A percentile compares a stretch with the other conserved stretches of the same genome.
Conservation (phyloP, 2,113 vertebrate genomes). For the Ptilonorhynchus violaceus region DNA sequence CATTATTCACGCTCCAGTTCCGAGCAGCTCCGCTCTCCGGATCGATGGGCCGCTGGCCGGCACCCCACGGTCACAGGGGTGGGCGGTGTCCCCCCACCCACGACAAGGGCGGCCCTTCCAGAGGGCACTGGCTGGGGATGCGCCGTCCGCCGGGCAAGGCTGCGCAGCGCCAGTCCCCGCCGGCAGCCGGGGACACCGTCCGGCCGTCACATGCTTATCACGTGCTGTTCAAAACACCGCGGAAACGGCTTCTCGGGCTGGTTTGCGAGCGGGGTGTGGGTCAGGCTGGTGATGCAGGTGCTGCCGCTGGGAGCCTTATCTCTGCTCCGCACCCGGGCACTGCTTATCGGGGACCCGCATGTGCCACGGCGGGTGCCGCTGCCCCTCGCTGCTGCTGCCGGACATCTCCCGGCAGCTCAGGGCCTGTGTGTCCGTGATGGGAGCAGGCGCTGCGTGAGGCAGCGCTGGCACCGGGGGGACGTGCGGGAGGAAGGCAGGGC, state of each 20-base stretch:
- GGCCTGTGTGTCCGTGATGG: not conserved
- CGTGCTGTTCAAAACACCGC: fast-evolving
- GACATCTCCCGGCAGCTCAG: fast-evolving
- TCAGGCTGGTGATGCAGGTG: not conserved
- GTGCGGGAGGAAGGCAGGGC: fast-evolving
- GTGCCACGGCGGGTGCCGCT: not conserved
- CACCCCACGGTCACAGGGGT: not conserved
- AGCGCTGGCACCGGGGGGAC: fast-evolving
- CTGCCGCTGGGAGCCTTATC: not conserved
- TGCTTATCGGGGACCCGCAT: not conserved
- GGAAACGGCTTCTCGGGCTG: fast-evolving
- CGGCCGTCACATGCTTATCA: fast-evolving
- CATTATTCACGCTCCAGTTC: not conserved
- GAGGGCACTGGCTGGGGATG: not conserved
- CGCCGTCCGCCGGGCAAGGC: fast-evolving
- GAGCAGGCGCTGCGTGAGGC: fast-evolving
- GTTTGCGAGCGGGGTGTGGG: too few relatives aligned
- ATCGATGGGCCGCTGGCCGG: not conserved
- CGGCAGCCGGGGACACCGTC: fast-evolving
- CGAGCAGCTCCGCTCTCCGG: fast-evolving
- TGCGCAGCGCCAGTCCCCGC: not conserved
- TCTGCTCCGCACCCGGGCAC: not conserved
- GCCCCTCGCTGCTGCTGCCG: not conserved
- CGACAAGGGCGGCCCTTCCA: not conserved
- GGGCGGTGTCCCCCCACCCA: not conserved